A percentile compares a stretch with the other conserved stretches of the same genome.
phyloP scores from a whole-genome alignment of 2,888 invertebrate genomes.

The Crepidodera aurea region DNA sequence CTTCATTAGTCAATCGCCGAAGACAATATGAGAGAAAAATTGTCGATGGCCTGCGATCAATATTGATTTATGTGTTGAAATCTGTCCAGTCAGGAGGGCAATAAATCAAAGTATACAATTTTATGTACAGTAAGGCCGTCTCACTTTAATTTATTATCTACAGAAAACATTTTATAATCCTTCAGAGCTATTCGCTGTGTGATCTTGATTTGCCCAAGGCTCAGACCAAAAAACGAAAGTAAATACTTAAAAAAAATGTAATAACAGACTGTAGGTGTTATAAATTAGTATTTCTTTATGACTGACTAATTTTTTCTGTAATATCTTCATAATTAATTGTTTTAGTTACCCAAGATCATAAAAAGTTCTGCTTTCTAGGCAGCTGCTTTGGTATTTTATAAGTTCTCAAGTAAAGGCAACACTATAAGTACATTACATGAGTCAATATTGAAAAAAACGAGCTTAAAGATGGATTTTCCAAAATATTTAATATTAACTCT shows the following conservation, averaged over 20 bases:
- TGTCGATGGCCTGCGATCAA: slow-evolving; percentile 38
- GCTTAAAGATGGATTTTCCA: no score
- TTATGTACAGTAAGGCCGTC: slow-evolving; percentile 37
- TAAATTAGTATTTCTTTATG: slow-evolving; percentile 9
- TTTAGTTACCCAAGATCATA: no score
- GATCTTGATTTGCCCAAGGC: slow-evolving; percentile 32
- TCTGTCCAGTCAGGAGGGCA: slow-evolving; percentile 41
- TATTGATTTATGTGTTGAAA: slow-evolving; percentile 44
- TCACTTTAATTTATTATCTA: slow-evolving; percentile 39
- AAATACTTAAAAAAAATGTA: slow-evolving; percentile 30
- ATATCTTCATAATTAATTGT: no score
- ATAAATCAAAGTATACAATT: slow-evolving; percentile 42
- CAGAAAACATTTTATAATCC: slow-evolving; percentile 37
- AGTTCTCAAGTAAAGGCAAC: no score
- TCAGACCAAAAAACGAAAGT: slow-evolving; percentile 24
- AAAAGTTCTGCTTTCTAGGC: no score
- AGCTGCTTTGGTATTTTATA: no score
- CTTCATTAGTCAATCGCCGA: slow-evolving; percentile 30
- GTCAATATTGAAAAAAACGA: no score
- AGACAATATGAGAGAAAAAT: slow-evolving; percentile 35
- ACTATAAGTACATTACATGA: no score
- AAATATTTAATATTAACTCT: no score
- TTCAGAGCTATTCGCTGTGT: slow-evolving; percentile 8
- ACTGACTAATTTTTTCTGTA: background rate
- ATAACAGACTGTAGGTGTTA: slow-evolving; percentile 22